A percentile compares a stretch with the other conserved stretches of the same genome.
Evolutionary conservation across 2,797 vertebrate genomes (phyloP).

Genomic region (Notoglanidium macrostoma): DNA sequence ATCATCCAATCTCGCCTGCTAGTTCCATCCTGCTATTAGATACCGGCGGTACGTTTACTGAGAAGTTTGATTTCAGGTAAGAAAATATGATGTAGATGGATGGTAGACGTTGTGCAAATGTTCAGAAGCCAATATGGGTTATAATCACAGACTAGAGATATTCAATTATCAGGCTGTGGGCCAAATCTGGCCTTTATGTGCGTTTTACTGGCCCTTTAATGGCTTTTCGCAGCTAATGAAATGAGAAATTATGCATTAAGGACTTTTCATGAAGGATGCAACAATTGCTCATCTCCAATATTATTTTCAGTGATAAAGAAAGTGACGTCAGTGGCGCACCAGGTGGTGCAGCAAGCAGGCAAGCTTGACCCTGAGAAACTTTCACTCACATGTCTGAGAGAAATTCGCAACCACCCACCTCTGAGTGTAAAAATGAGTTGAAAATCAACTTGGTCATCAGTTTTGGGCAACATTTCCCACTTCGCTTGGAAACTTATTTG

Average conservation of each 20-base stretch:
- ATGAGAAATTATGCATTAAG: neutral
- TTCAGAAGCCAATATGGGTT: neutral
- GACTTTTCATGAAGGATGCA: neutral
- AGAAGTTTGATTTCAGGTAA: neutral
- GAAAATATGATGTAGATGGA: neutral
- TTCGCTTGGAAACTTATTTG: neutral
- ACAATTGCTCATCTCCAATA: too few relatives aligned
- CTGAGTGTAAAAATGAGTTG: neutral
- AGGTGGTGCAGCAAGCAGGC: constrained; percentile 2
- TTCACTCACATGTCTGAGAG: neutral
- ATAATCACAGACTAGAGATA: neutral
- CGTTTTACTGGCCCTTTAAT: neutral
- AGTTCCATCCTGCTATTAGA: constrained; percentile 1
- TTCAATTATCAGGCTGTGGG: neutral
- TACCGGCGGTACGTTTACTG: neutral
- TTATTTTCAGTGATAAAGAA: neutral
- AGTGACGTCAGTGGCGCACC: neutral
- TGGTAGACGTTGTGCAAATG: neutral
- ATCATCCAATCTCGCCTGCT: neutral
- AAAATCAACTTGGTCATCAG: neutral
- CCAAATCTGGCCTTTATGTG: neutral
- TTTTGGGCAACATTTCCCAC: neutral
- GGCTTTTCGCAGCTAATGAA: neutral
- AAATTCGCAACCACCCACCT: neutral
- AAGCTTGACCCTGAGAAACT: neutral